Evolutionary conservation across 2,113 vertebrate species (phyloP).

Genomic region (Nothoprocta perdicaria): DNA sequence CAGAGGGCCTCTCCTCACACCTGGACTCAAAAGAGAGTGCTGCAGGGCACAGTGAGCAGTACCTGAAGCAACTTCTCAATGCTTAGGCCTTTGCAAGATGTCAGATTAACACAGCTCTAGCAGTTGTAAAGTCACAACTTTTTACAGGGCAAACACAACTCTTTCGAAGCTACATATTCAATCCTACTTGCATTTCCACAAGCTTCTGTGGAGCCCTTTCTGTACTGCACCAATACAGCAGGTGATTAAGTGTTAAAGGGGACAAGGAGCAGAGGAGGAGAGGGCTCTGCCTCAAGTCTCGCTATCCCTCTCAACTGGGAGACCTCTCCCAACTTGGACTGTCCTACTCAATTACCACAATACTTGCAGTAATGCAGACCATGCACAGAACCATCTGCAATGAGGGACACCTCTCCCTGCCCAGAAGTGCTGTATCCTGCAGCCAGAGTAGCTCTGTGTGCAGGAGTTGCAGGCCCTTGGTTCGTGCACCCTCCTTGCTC

Average conservation of each 20-base stretch:
- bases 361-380: not conserved
- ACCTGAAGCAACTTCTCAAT: not conserved
- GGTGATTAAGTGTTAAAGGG: not conserved
- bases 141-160: not conserved
- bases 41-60: not conserved
- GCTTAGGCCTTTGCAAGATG: not conserved
- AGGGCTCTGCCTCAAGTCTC: not conserved
- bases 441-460: not conserved
- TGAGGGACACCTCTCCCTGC: constrained; percentile 10
- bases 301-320: not conserved
- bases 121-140: not conserved
- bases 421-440: not conserved
- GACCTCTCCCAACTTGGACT: not conserved
- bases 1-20: not conserved
- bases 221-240: not conserved
- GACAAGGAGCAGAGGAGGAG: not conserved
- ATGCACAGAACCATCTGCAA: not conserved
- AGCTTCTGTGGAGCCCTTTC: not conserved
- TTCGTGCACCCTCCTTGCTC: not conserved
- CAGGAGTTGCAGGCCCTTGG: not conserved
- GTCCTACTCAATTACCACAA: not conserved
- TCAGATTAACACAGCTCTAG: not conserved
- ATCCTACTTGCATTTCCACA: not conserved
- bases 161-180: not conserved
- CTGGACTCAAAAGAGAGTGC: not conserved